These are phyloP conservation scores for Macrobrachium rosenbergii DNA, from an alignment of 1,140 invertebrate species.

Conservation along the genomic window DNA sequence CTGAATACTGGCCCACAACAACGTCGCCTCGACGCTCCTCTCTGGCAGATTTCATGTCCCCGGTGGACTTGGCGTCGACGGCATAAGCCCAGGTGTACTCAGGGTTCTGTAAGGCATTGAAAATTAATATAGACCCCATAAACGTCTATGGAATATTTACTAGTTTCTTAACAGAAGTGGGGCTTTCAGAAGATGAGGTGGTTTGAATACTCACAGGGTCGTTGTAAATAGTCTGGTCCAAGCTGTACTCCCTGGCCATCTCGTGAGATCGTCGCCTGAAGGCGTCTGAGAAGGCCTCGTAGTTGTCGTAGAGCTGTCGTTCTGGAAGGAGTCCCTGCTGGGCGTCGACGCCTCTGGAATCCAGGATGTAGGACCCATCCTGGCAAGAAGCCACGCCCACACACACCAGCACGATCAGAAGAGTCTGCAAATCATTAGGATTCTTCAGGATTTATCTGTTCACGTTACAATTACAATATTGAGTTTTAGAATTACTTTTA, in stretches of 20 bases:
- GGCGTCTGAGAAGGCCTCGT: slow-evolving; percentile 12
- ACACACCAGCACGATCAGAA: background rate
- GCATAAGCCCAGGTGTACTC: slow-evolving; percentile 42
- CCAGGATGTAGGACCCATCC: slow-evolving; percentile 32
- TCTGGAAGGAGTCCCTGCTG: slow-evolving; percentile 27
- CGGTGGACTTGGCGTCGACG: slow-evolving; percentile 26
- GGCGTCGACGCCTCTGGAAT: slow-evolving; percentile 19
- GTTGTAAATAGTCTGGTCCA: background rate
- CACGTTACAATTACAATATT: too few species aligned
- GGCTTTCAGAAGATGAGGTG: background rate
- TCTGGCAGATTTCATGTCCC: slow-evolving; percentile 37
- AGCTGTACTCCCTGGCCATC: background rate
- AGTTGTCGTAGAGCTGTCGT: slow-evolving; percentile 21
- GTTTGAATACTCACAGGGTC: slow-evolving; percentile 20
- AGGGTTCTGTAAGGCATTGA: background rate
- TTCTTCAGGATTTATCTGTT: background rate
- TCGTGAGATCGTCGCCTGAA: background rate
- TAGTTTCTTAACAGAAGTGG: background rate
- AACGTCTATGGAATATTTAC: background rate
- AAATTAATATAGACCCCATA: background rate
- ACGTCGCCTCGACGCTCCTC: slow-evolving; percentile 45
- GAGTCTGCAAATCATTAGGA: background rate
- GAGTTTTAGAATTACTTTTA: background rate
- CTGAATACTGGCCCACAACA: slow-evolving; percentile 40
- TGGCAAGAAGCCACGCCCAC: background rate